phyloP scores from a whole-genome alignment of 2,113 vertebrate species.

The Bettongia penicillata region DNA sequence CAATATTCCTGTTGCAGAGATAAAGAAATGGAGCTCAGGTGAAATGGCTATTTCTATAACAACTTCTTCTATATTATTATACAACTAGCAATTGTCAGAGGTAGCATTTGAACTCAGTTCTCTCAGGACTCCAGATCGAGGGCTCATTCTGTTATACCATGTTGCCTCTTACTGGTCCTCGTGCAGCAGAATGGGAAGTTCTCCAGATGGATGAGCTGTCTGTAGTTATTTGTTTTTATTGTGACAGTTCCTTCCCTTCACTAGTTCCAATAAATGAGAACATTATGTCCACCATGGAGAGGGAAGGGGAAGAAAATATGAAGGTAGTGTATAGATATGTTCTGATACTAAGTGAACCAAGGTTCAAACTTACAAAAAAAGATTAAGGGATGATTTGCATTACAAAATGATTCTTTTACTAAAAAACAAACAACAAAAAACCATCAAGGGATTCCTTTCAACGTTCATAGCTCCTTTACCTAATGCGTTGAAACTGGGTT shows the following conservation, averaged over 20 bases:
- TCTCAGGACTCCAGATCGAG: not conserved
- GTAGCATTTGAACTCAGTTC: not conserved
- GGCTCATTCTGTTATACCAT: not conserved
- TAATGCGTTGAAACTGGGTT: not conserved
- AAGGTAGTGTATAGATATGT: not conserved
- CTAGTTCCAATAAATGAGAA: not conserved
- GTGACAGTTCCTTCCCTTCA: not conserved
- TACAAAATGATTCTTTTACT: not conserved
- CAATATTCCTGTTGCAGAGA: not conserved
- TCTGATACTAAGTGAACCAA: not conserved
- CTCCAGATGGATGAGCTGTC: not conserved
- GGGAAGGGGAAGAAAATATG: not conserved
- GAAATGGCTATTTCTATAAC: not conserved
- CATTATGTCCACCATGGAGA: fast-evolving
- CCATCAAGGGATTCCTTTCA: not conserved
- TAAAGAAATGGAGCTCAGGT: not conserved
- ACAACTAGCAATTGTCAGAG: not conserved
- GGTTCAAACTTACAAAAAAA: not conserved
- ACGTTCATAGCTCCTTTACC: not conserved
- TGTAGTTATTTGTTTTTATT: not conserved
- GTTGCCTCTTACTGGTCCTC: not conserved
- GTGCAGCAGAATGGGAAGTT: not conserved
- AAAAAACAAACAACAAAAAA: not conserved
- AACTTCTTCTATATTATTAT: not conserved
- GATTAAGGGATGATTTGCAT: not conserved